Evolutionary conservation across 2,888 invertebrate genomes (phyloP), one percentile per base, ranked within the genome.

Genomic region (Morpho achilles): DNA sequence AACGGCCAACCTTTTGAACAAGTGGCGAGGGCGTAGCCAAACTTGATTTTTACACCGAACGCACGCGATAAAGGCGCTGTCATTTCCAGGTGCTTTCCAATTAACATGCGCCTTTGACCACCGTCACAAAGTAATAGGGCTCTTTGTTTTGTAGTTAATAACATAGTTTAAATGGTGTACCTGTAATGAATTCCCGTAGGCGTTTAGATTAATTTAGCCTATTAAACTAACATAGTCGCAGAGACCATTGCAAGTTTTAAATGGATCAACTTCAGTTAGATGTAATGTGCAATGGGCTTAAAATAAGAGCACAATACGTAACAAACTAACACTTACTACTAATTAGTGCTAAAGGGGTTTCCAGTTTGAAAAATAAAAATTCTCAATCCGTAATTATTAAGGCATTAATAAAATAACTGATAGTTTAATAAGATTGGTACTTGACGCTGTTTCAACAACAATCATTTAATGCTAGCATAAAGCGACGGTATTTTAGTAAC

Each of bases 71-170:
- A 87, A 89, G 84, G 85, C 79, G 86, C 88, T 88, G 90, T 90
- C 89, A 81, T 82, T 80, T 80, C 76, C 90, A 90, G 87, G 86
- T 87, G 88, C 80, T 87, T 87, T 80, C 84, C 89, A 90, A 90
- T 90, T 90, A 89, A 86, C 84, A 85, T 74, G 77, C 74, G 82
- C 87, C 88, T 90, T 88, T 90, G 90, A 87, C 87, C 87, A 76
- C 73, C 76, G 73, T 68, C 65, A 77, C 82, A 80, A 79, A 81
- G 79, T 82, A 79, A 62, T 63, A 59, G 66, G 68, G 76, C 76
- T 73, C 79, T 81, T 80, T 83, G 82, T 82, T 84, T 80, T 79
- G 71, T 70, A 75, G 73, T 72, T 73, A 80, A 76, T 79, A 70
- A 69, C 68, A 73, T 79, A 80, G 82, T 82, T 83, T 78, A 77